Percentiles rank a stretch among this genome's conserved stretches.
Conservation (phyloP, 2,113 vertebrate species). For the Baryphthengus martii region DNA sequence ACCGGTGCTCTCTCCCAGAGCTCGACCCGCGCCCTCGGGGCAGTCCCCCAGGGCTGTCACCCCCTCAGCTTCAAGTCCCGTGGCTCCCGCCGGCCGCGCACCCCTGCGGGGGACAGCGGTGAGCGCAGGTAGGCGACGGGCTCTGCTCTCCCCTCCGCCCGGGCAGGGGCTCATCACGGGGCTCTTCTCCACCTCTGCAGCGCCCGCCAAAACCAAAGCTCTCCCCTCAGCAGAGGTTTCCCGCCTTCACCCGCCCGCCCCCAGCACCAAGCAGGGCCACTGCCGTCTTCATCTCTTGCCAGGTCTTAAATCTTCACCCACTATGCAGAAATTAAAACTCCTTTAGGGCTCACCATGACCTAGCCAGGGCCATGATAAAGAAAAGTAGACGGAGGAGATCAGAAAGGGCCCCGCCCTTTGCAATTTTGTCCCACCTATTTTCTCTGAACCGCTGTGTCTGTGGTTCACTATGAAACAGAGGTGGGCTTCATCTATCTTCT, state of each 20-base stretch:
- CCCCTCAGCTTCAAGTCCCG: not conserved
- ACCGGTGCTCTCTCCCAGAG: not conserved
- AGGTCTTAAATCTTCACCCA: not conserved
- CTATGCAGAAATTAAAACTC: not conserved
- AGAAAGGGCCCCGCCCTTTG: fast-evolving
- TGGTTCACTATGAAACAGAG: not conserved
- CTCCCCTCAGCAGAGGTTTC: not conserved
- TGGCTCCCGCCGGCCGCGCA: not conserved
- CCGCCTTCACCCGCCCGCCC: not conserved
- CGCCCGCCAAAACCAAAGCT: not conserved
- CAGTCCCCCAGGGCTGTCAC: not conserved
- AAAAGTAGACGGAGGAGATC: not conserved
- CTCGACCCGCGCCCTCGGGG: not conserved
- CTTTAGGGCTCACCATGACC: not conserved
- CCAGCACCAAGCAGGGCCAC: not conserved
- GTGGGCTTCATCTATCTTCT: not conserved
- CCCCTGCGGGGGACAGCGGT: not conserved
- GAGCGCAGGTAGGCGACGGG: not conserved
- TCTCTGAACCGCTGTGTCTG: not conserved
- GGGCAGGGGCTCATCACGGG: not conserved
- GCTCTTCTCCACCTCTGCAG: too few species aligned
- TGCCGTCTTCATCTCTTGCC: not conserved
- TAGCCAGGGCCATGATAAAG: not conserved
- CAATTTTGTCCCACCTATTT: not conserved
- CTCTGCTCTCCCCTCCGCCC: not conserved